Evolutionary conservation across 92 coral and sea anemone genomes (phyloP).

Genomic region (Anthopleura xanthogrammica): DNA sequence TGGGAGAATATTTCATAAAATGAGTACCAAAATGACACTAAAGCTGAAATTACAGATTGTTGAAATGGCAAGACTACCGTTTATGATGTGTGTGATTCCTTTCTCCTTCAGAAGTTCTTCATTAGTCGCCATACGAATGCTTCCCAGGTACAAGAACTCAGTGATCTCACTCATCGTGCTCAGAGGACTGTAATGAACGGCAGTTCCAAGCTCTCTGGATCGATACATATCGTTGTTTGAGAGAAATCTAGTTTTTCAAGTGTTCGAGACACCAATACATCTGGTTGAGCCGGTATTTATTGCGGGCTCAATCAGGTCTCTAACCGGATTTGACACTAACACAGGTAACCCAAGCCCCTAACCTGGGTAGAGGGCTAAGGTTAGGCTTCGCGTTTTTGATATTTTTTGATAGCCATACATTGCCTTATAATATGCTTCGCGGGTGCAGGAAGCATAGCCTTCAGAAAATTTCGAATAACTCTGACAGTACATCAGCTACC

Average conservation of each 20-base stretch:
- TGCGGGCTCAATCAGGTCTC: background rate
- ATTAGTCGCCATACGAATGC: slow-evolving; percentile 67
- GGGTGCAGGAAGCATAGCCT: no score
- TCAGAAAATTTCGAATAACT: no score
- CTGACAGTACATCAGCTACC: no score
- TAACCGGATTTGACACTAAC: background rate
- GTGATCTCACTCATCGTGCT: slow-evolving; percentile 70
- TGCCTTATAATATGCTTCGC: no score
- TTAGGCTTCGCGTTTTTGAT: no score
- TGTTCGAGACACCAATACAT: background rate
- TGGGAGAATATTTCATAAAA: background rate
- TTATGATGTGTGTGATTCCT: slow-evolving; percentile 79
- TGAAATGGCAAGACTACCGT: slow-evolving; percentile 34
- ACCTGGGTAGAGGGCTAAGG: no score
- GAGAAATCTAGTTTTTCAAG: background rate
- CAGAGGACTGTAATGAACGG: slow-evolving; percentile 56
- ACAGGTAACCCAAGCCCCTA: no score
- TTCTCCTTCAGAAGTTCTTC: slow-evolving; percentile 61
- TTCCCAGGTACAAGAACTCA: slow-evolving; percentile 74
- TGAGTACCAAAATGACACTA: background rate
- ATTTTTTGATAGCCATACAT: no score
- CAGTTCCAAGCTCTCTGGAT: slow-evolving; percentile 1
- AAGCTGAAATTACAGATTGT: background rate
- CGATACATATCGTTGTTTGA: slow-evolving; percentile 8
- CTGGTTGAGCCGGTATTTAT: background rate